phyloP scores from a whole-genome alignment of 2,113 vertebrate species.

The Carollia perspicillata region DNA sequence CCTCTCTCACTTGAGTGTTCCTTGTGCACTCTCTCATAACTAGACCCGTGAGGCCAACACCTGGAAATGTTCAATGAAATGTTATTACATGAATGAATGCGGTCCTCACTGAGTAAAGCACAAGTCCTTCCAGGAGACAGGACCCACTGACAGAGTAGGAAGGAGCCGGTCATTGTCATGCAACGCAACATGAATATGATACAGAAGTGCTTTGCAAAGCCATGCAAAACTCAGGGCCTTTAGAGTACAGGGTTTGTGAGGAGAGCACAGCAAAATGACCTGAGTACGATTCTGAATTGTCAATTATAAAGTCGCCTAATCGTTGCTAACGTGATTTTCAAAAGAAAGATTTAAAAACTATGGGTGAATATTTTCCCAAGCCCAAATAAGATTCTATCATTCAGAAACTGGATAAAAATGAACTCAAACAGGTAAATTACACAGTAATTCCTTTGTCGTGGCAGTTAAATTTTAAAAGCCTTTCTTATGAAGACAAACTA shows the following conservation, averaged over 20 bases:
- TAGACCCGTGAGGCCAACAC: not conserved
- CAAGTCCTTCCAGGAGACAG: not conserved
- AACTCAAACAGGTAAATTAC: slow-evolving; percentile 59
- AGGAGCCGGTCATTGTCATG: not conserved
- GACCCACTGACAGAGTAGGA: not conserved
- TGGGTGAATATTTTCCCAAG: not conserved
- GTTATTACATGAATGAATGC: not conserved
- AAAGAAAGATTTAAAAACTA: slow-evolving; percentile 35
- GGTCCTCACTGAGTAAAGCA: not conserved
- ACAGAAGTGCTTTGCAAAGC: not conserved
- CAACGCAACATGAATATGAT: not conserved
- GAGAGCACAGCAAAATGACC: not conserved
- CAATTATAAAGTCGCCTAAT: slow-evolving; percentile 4
- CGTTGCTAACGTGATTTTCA: slow-evolving; percentile 10
- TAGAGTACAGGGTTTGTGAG: not conserved
- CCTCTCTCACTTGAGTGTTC: not conserved
- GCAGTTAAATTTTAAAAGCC: slow-evolving; percentile 36
- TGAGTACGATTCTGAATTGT: not conserved
- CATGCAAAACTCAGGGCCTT: not conserved
- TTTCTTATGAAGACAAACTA: slow-evolving; percentile 49
- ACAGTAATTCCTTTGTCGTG: slow-evolving; percentile 47
- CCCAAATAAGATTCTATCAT: slow-evolving; percentile 47
- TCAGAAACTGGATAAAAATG: slow-evolving; percentile 43
- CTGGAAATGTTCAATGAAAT: not conserved
- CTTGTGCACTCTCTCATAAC: not conserved